Percentiles rank a stretch among this genome's conserved stretches.
These are phyloP conservation scores for Hyles euphorbiae DNA, from an alignment of 1,140 invertebrate genomes.

Conservation along the genomic window DNA sequence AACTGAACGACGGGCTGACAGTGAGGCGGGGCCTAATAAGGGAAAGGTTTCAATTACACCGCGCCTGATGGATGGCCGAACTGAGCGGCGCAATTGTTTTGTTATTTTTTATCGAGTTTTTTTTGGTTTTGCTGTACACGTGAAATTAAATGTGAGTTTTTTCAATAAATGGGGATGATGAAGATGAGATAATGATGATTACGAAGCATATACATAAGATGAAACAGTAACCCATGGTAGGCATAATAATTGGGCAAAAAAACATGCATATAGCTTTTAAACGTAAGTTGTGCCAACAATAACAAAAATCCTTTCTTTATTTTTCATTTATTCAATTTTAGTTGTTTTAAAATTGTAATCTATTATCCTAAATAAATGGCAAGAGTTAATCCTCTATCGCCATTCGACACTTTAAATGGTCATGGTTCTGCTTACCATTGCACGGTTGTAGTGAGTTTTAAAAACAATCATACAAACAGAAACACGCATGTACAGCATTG, in stretches of 20 bases:
- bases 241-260: too few species aligned
- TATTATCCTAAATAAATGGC: not conserved
- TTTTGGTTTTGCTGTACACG: too few species aligned
- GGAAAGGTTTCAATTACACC: slow-evolving; percentile 16
- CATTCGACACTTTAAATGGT: not conserved
- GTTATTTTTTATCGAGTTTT: slow-evolving; percentile 1
- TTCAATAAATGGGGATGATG: too few species aligned
- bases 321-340: not conserved
- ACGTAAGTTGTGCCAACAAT: not conserved
- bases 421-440: not conserved
- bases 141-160: too few species aligned
- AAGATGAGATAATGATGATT: too few species aligned
- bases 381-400: not conserved
- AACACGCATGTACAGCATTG: too few species aligned
- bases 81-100: not conserved
- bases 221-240: too few species aligned
- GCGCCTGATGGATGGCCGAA: slow-evolving; percentile 14
- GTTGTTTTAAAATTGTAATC: too few species aligned
- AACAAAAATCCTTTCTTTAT: not conserved
- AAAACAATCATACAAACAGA: not conserved
- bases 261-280: too few species aligned
- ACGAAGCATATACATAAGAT: too few species aligned
- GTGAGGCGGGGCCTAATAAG: slow-evolving; percentile 19
- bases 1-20: slow-evolving; percentile 20
- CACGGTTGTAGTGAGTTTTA: not conserved